Percentiles rank a stretch among this genome's conserved stretches.
Conservation (phyloP, 2,888 invertebrate genomes). For the Machimus rusticus region DNA sequence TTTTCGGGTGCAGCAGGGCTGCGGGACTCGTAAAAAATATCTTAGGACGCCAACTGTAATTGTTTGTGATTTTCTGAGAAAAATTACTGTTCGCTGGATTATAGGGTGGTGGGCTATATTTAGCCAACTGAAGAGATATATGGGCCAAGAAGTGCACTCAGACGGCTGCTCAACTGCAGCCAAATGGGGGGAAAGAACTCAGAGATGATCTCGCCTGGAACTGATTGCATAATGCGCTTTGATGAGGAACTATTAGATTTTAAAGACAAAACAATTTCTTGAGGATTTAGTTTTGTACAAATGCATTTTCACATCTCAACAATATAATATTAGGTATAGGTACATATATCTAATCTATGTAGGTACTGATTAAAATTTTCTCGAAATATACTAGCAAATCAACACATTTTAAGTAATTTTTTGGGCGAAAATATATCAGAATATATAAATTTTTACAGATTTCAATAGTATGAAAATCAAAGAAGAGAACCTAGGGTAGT, state of each 20-base stretch:
- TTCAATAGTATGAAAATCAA: too few species aligned
- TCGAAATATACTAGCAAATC: too few species aligned
- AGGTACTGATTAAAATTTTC: too few species aligned
- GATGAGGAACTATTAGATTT: neutral
- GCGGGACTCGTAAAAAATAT: neutral
- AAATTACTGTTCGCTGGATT: slow-evolving; percentile 32
- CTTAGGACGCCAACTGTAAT: slow-evolving; percentile 34
- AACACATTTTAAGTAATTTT: too few species aligned
- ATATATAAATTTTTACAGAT: too few species aligned
- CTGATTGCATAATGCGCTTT: neutral
- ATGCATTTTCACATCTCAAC: too few species aligned
- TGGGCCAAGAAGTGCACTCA: slow-evolving; percentile 29
- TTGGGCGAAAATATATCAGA: too few species aligned
- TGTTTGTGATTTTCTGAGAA: slow-evolving; percentile 40
- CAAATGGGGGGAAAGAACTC: neutral
- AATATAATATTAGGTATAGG: too few species aligned
- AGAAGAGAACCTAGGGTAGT: too few species aligned
- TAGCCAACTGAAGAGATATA: slow-evolving; percentile 7
- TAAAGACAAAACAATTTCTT: neutral
- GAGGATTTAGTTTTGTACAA: too few species aligned
- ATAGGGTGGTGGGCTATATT: slow-evolving; percentile 30
- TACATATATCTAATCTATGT: too few species aligned
- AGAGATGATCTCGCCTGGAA: neutral
- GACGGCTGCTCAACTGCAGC: slow-evolving; percentile 26
- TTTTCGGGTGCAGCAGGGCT: neutral